Conservation (phyloP, 1,140 invertebrate genomes). For the Caenorhabditis tropicalis region DNA sequence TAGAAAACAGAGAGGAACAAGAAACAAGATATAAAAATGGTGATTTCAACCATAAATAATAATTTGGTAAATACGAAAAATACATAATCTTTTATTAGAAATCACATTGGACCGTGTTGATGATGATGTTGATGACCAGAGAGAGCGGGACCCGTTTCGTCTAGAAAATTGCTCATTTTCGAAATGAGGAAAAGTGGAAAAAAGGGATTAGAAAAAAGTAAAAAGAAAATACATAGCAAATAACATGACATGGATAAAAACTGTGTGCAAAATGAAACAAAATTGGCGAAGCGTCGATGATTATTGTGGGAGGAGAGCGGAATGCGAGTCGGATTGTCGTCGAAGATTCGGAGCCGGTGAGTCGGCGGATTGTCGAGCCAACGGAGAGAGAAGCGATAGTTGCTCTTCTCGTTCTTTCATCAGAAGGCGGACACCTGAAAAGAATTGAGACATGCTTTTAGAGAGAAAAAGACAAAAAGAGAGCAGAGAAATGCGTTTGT, state of each 20-base stretch:
- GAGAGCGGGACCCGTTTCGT: not conserved
- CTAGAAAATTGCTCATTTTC: not conserved
- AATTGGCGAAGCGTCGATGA: not conserved
- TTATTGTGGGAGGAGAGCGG: not conserved
- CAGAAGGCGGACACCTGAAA: conserved; percentile 14
- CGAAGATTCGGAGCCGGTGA: not conserved
- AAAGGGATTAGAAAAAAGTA: not conserved
- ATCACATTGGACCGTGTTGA: not conserved
- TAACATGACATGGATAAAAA: not conserved
- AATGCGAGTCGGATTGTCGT: conserved; percentile 15
- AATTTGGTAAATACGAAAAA: not conserved
- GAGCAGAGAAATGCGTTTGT: not conserved
- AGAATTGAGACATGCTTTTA: conserved; percentile 23
- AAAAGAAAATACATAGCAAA: not conserved
- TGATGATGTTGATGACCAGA: not conserved
- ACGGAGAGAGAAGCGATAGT: not conserved
- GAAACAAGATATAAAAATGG: not conserved
- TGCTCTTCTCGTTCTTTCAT: conserved; percentile 33
- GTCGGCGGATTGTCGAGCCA: not conserved
- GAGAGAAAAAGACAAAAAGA: not conserved
- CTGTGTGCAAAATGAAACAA: not conserved
- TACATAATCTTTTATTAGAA: not conserved
- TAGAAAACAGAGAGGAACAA: not conserved
- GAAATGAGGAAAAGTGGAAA: not conserved
- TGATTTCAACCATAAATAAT: not conserved